A percentile compares a stretch with the other conserved stretches of the same genome.
Conservation (phyloP, 1,140 invertebrate species). For the Amphibalanus amphitrite region DNA sequence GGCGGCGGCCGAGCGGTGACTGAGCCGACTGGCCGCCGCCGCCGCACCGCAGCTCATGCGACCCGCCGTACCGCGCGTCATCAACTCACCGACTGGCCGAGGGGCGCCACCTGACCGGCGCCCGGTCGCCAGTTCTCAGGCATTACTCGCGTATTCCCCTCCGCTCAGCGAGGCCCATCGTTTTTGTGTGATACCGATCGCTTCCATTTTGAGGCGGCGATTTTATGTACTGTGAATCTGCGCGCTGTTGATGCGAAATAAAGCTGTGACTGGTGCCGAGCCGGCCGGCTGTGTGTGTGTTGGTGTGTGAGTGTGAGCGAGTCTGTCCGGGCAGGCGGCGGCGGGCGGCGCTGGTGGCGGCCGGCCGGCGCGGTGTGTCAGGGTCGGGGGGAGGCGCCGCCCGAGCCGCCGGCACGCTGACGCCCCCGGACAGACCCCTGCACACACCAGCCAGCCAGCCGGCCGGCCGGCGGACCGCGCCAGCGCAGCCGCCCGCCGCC, state of each 20-base stretch:
- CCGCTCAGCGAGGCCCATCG: not conserved
- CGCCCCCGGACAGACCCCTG: not conserved
- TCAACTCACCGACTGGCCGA: no score
- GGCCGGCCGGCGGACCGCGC: no score
- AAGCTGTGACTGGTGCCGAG: not conserved
- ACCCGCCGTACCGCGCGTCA: no score
- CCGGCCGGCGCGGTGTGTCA: no score
- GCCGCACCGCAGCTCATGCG: not conserved
- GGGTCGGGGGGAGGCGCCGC: not conserved
- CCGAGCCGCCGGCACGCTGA: not conserved
- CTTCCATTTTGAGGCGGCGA: not conserved
- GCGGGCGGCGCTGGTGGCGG: not conserved
- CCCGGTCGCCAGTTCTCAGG: not conserved
- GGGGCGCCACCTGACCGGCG: no score
- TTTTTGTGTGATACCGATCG: not conserved
- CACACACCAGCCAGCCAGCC: not conserved
- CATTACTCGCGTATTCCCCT: not conserved
- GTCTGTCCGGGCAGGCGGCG: not conserved
- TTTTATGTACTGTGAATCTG: not conserved
- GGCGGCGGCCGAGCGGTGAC: not conserved
- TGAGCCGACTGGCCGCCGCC: slow-evolving; percentile 4
- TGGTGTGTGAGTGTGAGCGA: not conserved
- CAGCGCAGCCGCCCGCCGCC: no score
- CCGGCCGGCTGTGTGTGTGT: not conserved
- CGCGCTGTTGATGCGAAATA: not conserved